Evolutionary conservation across 2,113 vertebrate genomes (phyloP).

Genomic region (Microtus pennsylvanicus): DNA sequence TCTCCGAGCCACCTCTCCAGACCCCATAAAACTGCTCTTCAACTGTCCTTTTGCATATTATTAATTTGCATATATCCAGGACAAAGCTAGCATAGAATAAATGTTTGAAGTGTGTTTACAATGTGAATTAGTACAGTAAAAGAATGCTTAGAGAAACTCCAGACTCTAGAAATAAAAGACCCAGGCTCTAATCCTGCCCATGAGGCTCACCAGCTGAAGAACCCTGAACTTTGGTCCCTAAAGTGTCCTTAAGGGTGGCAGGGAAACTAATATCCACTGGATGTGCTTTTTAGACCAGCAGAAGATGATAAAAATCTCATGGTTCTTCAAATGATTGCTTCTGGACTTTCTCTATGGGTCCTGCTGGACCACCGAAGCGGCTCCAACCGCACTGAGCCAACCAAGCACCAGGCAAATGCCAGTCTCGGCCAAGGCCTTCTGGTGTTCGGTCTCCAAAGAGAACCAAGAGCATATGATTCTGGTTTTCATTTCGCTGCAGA

Average conservation of each 20-base stretch:
- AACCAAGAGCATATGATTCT: background rate
- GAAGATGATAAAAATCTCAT: background rate
- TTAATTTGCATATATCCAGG: background rate
- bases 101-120: background rate
- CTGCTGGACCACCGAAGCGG: background rate
- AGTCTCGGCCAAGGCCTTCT: background rate
- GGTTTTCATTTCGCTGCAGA: constrained; percentile 33
- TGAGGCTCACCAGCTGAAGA: background rate
- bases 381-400: background rate
- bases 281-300: background rate
- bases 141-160: background rate
- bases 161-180: background rate
- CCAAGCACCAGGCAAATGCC: background rate
- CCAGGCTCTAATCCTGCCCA: background rate
- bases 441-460: background rate
- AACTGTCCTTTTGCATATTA: background rate
- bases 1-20: background rate
- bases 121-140: background rate
- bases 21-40: background rate
- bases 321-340: background rate
- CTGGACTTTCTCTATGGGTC: background rate
- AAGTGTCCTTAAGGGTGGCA: background rate
- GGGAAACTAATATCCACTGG: background rate
- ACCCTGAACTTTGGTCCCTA: background rate
- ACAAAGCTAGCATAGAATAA: background rate